phyloP scores from a whole-genome alignment of 2,797 vertebrate species.

The Tragopan temminckii region DNA sequence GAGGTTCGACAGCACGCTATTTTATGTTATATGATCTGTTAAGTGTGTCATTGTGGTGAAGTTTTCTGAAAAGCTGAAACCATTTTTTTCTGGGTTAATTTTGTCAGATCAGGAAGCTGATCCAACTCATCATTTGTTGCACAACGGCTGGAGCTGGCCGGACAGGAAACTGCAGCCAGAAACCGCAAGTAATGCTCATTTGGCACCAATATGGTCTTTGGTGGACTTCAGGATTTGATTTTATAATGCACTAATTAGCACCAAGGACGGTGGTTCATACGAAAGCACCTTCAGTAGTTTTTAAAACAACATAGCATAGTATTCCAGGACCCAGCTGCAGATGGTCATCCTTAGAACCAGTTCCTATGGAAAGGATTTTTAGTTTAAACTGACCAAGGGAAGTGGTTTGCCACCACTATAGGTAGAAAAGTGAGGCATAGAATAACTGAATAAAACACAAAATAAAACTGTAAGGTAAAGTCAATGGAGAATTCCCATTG shows the following conservation, averaged over 20 bases:
- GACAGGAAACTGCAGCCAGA: background rate
- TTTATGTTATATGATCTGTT: background rate
- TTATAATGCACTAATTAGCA: background rate
- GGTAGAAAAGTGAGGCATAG: background rate
- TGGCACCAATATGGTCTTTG: fast-evolving
- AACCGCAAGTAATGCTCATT: fast-evolving
- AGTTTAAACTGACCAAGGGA: background rate
- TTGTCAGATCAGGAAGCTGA: background rate
- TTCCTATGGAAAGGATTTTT: background rate
- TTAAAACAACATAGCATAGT: background rate
- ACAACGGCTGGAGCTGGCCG: background rate
- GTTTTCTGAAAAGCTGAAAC: background rate
- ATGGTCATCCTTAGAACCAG: background rate
- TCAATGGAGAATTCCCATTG: background rate
- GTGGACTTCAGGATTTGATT: background rate
- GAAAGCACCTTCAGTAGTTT: background rate
- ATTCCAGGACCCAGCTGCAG: background rate
- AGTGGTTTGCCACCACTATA: background rate
- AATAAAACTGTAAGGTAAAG: background rate
- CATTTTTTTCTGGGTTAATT: background rate
- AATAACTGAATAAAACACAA: background rate
- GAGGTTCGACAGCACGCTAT: background rate
- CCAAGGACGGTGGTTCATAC: background rate
- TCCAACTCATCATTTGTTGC: background rate
- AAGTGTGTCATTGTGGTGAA: background rate